phyloP scores from a whole-genome alignment of 2,797 vertebrate genomes.

The Gymnoscopelus braueri region DNA sequence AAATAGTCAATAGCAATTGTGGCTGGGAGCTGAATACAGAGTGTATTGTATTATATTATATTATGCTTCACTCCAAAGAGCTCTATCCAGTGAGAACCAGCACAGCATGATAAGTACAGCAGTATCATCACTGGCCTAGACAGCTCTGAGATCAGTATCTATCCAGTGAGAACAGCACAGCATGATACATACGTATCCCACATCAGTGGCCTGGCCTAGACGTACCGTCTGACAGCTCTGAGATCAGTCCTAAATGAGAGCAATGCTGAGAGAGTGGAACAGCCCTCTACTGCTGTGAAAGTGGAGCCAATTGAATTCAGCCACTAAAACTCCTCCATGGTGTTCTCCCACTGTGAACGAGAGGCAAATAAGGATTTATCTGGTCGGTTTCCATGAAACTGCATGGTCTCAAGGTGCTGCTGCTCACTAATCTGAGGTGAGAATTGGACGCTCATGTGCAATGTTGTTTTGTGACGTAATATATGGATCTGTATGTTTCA shows the following conservation, averaged over 20 bases:
- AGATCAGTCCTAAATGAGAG: slow-evolving; percentile 28
- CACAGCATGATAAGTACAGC: no score
- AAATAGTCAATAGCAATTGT: not conserved
- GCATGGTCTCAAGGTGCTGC: slow-evolving; percentile 20
- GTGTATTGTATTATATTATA: not conserved
- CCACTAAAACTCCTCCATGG: slow-evolving; percentile 44
- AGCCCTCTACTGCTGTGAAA: slow-evolving; percentile 24
- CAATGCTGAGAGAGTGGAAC: slow-evolving; percentile 11
- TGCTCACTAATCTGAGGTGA: slow-evolving; percentile 9
- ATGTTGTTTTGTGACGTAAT: no score
- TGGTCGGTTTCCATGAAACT: slow-evolving; percentile 47
- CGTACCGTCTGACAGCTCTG: slow-evolving; percentile 26
- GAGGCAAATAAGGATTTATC: slow-evolving; percentile 49
- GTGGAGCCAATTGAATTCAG: slow-evolving; percentile 52
- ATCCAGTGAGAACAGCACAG: slow-evolving; percentile 7
- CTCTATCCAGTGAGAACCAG: no score
- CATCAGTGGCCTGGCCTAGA: no score
- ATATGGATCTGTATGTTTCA: no score
- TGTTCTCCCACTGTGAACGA: slow-evolving; percentile 50
- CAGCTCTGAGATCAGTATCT: not conserved
- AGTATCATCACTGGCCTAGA: slow-evolving; percentile 6
- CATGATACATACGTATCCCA: slow-evolving; percentile 23
- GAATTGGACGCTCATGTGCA: slow-evolving; percentile 2
- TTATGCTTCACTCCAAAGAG: no score
- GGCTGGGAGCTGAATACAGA: not conserved